Evolutionary conservation across 1,140 invertebrate species (phyloP), one percentile per base, ranked within the genome.

Genomic region (Drosophila azteca): DNA sequence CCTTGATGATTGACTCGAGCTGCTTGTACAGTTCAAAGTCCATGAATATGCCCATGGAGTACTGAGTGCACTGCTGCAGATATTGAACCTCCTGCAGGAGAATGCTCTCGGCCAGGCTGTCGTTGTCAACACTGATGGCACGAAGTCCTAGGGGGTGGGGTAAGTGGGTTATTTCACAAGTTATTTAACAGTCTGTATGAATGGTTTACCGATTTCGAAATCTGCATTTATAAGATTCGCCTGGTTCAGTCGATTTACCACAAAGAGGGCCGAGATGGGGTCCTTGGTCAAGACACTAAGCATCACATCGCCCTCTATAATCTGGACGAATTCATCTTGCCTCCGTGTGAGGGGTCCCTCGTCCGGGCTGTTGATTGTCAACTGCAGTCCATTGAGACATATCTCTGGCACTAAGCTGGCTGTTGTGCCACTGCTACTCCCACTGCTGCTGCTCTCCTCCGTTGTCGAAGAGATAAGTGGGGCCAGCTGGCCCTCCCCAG

Each of bases 71-170:
- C 48, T 91, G 89, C 54, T 91, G 87, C 24, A 91, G 31, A 57
- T 88, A 91, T 54, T 91, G 77, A 6, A 91, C 90, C 53, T 91
- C 90, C 49, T 91, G 90, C 0, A 91, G 71, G 0, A 91, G 71
- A 11, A 91, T 39, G 45, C 84, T 89, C 60, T 91, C 90, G 1
- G 87, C 77, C 26, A 83, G 41, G 8, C 60, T 68, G 6, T 62
- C 74, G 44, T 79, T 77, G 15, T 88, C 73, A 1, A 91, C 59
- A 20, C 20, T 51, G 15, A 91, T 90, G 9, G 90, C 88, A 7
- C 90, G 83, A 1, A 88, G 60, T 6, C 90, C 90, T 91, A 11
- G 4, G 0, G 17, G 17, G 17, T 20, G 17, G 1, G 53, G 17
- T 39, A 20, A 46, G 46, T 26, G 46, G 22, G 1, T 15, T 8